These are phyloP conservation scores for Drosophila paranaensis DNA, from an alignment of 2,888 invertebrate species.

Conservation along the genomic window DNA sequence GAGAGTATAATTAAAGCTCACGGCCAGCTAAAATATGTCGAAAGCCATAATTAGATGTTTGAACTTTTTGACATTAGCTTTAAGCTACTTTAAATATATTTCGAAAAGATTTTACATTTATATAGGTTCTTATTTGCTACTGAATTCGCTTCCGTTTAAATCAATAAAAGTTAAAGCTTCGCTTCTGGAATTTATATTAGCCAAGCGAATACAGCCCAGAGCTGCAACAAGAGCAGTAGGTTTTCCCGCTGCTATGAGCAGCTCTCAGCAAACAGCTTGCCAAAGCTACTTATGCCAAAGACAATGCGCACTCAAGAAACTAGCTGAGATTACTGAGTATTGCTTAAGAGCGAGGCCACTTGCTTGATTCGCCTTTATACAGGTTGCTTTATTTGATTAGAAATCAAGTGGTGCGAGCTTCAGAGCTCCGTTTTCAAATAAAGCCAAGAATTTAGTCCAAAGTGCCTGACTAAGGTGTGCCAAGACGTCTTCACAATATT, in stretches of 20 bases:
- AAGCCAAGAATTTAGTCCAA: no score
- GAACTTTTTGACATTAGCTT: background rate
- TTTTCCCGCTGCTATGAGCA: background rate
- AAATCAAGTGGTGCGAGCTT: background rate
- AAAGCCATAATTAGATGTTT: background rate
- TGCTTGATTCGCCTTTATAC: background rate
- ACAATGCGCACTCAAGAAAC: background rate
- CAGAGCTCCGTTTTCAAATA: no score
- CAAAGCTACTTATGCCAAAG: background rate
- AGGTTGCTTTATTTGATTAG: background rate
- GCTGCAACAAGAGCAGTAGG: background rate
- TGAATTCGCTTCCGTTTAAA: no score
- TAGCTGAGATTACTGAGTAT: background rate
- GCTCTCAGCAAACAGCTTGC: slow-evolving; percentile 2
- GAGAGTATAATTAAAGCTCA: slow-evolving; percentile 27
- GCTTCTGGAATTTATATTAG: background rate
- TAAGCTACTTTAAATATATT: no score
- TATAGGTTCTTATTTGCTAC: no score
- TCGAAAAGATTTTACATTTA: no score
- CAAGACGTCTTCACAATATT: no score
- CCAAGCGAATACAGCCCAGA: background rate
- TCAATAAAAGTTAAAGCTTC: background rate
- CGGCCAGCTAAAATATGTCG: slow-evolving; percentile 1
- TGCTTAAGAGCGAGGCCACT: background rate
- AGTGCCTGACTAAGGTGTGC: no score